Base-by-base conservation (phyloP, 1,140 invertebrate genomes). In the Eupristina koningsbergeri region DNA sequence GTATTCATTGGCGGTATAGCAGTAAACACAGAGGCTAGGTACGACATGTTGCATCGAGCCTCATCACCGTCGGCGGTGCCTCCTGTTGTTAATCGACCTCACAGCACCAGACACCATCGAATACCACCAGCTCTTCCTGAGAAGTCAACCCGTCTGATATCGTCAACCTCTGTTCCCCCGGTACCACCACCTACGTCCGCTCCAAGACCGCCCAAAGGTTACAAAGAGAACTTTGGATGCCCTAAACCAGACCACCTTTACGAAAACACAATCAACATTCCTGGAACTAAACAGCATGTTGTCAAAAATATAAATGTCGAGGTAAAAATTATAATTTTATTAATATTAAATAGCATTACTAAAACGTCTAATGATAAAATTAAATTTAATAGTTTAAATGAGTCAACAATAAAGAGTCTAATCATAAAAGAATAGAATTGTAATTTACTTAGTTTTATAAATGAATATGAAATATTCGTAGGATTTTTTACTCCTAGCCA, bases 221-320 rank as follows among this genome's bases (percentile, higher is more conserved):
- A 50, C 11, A 80, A 81, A 7, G 75, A 78, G 17, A 9, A 85
- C 0, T 81, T 81, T 80, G 87, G 90, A 81, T 87, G 90, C 39
- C 86, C 87, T 9, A 89, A 89, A 58, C 93, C 94, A 82, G 94
- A 94, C 83, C 94, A 94, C 41, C 93, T 92, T 85, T 94, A 94
- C 85, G 94, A 94, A 81, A 94, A 94, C 85, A 94, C 94, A 11
- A 92, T 93, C 63, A 93, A 94, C 63, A 92, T 93, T 77, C 93
- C 94, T 61, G 94, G 94, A 87, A 94, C 91, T 15, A 91, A 89
- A 64, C 91, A 92, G 71, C 91, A 92, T 74, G 90, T 92, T 39
- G 90, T 92, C 58, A 91, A 90, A 82, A 91, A 92, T 86, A 90
- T 92, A 61, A 91, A 91, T 84, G 83, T 91, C 31, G 90, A 91